A percentile compares a stretch with the other conserved stretches of the same genome.
phyloP scores from a whole-genome alignment of 2,888 invertebrate species.

The Lasioglossum oenotherae region DNA sequence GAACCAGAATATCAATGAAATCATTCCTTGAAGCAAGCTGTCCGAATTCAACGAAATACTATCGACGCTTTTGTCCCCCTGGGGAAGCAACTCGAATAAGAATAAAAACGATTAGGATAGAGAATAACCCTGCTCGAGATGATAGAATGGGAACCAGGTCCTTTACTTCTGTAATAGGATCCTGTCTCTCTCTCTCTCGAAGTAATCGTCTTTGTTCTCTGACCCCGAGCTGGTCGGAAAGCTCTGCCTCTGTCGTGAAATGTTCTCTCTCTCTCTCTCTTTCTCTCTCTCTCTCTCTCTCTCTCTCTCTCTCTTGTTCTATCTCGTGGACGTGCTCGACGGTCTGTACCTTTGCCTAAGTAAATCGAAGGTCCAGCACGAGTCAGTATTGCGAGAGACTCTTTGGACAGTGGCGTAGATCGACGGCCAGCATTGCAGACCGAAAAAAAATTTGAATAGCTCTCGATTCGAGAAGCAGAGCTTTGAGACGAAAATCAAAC shows the following conservation, averaged over 20 bases:
- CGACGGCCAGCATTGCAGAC: neutral
- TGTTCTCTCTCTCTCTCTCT: neutral
- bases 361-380: slow-evolving; percentile 30
- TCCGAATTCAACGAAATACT: neutral
- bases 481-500: neutral
- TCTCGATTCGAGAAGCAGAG: neutral
- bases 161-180: slow-evolving; percentile 52
- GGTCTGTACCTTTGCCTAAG: neutral
- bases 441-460: slow-evolving; percentile 13
- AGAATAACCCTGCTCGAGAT: slow-evolving; percentile 37
- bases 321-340: neutral
- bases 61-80: neutral
- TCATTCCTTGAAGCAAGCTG: neutral
- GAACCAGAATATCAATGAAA: neutral
- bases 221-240: slow-evolving; percentile 19
- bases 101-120: slow-evolving; percentile 30
- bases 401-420: neutral
- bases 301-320: neutral
- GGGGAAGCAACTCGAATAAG: neutral
- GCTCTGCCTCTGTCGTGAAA: slow-evolving; percentile 4
- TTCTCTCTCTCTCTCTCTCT: neutral
- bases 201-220: slow-evolving; percentile 62
- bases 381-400: neutral
- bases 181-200: slow-evolving; percentile 22
- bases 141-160: slow-evolving; percentile 39